phyloP scores from a whole-genome alignment of 1,140 invertebrate genomes.

The Drosophila murphyi region DNA sequence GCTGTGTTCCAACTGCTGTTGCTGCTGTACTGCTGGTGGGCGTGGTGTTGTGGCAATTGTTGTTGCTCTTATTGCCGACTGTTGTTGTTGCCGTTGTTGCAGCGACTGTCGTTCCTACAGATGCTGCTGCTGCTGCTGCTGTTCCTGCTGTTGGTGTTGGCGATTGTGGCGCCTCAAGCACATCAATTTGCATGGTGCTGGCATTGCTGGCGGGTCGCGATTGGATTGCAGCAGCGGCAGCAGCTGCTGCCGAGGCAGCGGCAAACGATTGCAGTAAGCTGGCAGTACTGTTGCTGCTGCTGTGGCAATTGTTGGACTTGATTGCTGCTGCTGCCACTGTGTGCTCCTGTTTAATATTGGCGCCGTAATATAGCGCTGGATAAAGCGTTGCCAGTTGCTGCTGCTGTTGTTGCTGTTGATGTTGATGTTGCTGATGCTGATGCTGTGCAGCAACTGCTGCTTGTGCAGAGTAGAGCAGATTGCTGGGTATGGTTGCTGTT shows the following conservation, averaged over 20 bases:
- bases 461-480: constrained; percentile 61
- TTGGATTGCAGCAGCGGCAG: constrained; percentile 45
- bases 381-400: constrained; percentile 69
- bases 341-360: constrained; percentile 66
- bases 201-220: constrained; percentile 66
- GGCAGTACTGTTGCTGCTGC: constrained; percentile 53
- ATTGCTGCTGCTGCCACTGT: constrained; percentile 7
- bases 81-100: constrained; percentile 3
- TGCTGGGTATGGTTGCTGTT: constrained; percentile 61
- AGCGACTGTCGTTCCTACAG: background rate
- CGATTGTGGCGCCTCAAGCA: constrained; percentile 66
- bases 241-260: constrained; percentile 65
- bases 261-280: constrained; percentile 72
- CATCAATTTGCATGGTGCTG: constrained; percentile 76
- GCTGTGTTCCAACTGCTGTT: background rate
- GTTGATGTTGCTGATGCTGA: constrained; percentile 63
- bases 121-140: constrained; percentile 5
- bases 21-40: constrained; percentile 61
- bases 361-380: constrained; percentile 69
- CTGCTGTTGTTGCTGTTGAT: constrained; percentile 57
- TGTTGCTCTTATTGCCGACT: background rate
- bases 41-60: constrained; percentile 37
- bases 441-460: constrained; percentile 46
- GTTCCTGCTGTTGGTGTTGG: constrained; percentile 33
- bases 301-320: constrained; percentile 42